Evolutionary conservation across 2,113 vertebrate genomes (phyloP), one percentile per base, ranked within the genome.

Genomic region (Sebastes fasciatus): DNA sequence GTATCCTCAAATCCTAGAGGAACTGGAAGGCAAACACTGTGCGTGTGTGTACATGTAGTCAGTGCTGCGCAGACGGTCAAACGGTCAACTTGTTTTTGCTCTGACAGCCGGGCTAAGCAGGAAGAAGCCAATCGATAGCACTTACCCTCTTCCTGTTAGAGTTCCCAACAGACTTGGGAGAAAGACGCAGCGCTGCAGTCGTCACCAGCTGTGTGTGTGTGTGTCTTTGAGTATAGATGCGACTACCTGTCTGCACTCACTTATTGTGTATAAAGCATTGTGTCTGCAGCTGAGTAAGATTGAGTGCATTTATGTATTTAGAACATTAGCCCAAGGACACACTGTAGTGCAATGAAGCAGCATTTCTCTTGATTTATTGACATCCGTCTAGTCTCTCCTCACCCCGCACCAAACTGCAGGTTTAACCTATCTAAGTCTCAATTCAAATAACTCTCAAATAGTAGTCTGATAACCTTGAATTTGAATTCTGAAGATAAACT

Each of bases 71-170:
- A 88, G 83, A 77, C 86, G 26, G 90, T 91, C 88, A 93, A 86
- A 88, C 43, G 74, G 82, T 92, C 89, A 87, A 87, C 77, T 92
- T 93, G 89, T 92, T 91, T 92, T 89, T 86, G 62, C 88, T 87
- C 83, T 85, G 83, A 90, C 88, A 88, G 80, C 80, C 40, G 54
- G 81, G 71, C 85, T 72, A 85, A 86, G 82, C 90, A 94, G 94
- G 91, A 94, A 94, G 94, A 85, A 83, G 83, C 75, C 85, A 89
- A 94, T 95, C 94, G 84, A 95, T 95, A 90, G 84, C 91, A 93
- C 93, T 95, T 94, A 94, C 83, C 87, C 91, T 91, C 89, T 94
- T 94, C 93, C 93, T 93, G 88, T 91, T 90, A n/a, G 74, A 74
- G 85, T 80, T 91, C 84, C 90, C 90, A 68, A 71, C 73, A 86